Conservation (phyloP, 2,888 invertebrate species). For the Nipponacmea schrenckii region DNA sequence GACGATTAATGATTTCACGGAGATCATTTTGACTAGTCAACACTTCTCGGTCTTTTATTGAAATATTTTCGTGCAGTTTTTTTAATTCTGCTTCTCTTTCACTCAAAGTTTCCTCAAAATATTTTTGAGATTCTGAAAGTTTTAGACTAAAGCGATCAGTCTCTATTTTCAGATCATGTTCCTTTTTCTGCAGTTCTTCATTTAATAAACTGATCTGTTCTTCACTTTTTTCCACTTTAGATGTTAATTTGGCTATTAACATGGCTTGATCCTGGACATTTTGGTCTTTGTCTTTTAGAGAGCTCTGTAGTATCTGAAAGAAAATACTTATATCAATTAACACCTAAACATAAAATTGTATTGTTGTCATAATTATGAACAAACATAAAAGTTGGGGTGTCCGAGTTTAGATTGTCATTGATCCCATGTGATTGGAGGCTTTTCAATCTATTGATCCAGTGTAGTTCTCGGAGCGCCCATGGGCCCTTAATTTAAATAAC, state of each 20-base stretch:
- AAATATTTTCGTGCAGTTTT: constrained; percentile 43
- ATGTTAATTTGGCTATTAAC: constrained; percentile 56
- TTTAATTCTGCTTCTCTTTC: constrained; percentile 52
- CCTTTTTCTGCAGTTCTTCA: constrained; percentile 53
- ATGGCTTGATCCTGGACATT: constrained; percentile 48
- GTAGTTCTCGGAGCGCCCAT: too few relatives aligned
- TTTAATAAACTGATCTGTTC: constrained; percentile 47
- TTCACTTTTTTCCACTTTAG: constrained; percentile 56
- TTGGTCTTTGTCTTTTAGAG: constrained; percentile 57
- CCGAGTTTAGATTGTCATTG: too few relatives aligned
- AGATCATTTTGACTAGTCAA: constrained; percentile 53
- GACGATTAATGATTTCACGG: constrained; percentile 50
- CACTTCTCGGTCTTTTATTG: constrained; percentile 52
- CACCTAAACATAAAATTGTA: neutral
- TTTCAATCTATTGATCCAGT: too few relatives aligned
- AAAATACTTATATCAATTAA: constrained; percentile 1
- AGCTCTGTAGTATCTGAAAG: constrained; percentile 64
- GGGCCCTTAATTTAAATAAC: too few relatives aligned
- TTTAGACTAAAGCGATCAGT: constrained; percentile 52
- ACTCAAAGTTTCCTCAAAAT: constrained; percentile 60
- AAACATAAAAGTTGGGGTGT: too few relatives aligned
- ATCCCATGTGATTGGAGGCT: too few relatives aligned
- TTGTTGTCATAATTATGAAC: too few relatives aligned
- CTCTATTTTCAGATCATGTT: constrained; percentile 52
- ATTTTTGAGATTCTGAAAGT: constrained; percentile 56